Base-by-base conservation (phyloP, 1,140 invertebrate genomes). In the Sarcophaga peregrina region DNA sequence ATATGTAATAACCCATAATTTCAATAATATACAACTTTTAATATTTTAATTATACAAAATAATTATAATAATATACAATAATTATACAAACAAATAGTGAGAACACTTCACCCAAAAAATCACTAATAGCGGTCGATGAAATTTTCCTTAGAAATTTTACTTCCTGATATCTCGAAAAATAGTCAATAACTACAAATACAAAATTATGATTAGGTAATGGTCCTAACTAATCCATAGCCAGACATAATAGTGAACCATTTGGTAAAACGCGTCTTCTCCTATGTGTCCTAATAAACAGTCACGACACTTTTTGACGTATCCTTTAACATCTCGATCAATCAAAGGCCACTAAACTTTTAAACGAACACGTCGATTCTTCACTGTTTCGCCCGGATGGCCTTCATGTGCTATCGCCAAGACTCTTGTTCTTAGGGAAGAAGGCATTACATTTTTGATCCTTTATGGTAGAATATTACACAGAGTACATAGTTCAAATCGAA, bases 281-380 rank as follows among this genome's bases (percentile, higher is more conserved):
- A 58, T 54, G 2, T 72, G 83, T n/a, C 82, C 82, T 47, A 83
- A 52, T 52, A 83, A 37, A 45, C 92, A 93, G 13, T 87, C 86
- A n/a, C 86, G 85, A 85, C 92, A 93, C 4, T 58, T 47, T 84
- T 91, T 91, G 9, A 91, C 87, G n/a, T 86, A 84, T n/a, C 84
- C 86, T 89, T 92, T 91, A 3, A 88, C 90, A 15, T 92, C 90
- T 81, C 87, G 86, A 84, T 93, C 91, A 0, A 93, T 90, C 52
- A 85, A 86, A 11, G 89, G 90, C 92, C 91, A 93, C 91, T 91
- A 93, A 5, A 92, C 87, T 85, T 93, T 92, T 13, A 85, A 86
- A n/a, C 92, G 73, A 2, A 93, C 87, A 9, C 92, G 73, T 1
- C 86, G 83, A 86, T 94, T 94, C 92, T 93, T 94, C 0, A 86